Evolutionary conservation across 2,888 invertebrate genomes (phyloP).

Genomic region (Luperina nickerlii): DNA sequence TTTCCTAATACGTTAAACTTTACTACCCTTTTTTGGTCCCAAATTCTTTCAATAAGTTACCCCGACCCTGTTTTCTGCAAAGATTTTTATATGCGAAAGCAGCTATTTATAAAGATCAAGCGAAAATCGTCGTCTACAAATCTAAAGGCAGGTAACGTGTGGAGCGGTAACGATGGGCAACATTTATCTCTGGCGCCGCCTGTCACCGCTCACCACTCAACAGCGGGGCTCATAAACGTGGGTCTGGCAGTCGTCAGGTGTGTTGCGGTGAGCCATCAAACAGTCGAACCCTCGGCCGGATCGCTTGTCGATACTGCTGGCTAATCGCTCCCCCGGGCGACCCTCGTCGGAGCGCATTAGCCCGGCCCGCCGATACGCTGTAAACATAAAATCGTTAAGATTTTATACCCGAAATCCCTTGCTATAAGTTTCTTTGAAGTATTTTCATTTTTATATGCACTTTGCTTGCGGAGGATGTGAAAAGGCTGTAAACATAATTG

Average conservation of each 20-base stretch:
- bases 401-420: conserved; percentile 52
- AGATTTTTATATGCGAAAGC: conserved; percentile 57
- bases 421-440: conserved; percentile 39
- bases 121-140: conserved; percentile 72
- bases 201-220: conserved; percentile 70
- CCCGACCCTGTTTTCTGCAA: conserved; percentile 38
- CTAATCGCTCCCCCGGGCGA: conserved; percentile 72
- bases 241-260: conserved; percentile 68
- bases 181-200: conserved; percentile 73
- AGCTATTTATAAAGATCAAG: conserved; percentile 65
- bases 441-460: conserved; percentile 52
- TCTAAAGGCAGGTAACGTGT: conserved; percentile 67
- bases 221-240: conserved; percentile 61
- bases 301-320: conserved; percentile 67
- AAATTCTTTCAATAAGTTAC: conserved; percentile 56
- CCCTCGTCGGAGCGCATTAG: conserved; percentile 67
- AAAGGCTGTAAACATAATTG: conserved; percentile 54
- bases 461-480: conserved; percentile 34
- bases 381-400: conserved; percentile 63
- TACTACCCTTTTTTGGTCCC: conserved; percentile 42
- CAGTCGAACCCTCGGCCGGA: conserved; percentile 49
- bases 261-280: conserved; percentile 63
- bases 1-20: conserved; percentile 47
- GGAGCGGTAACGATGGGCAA: conserved; percentile 66
- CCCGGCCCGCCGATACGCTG: conserved; percentile 62